Percentiles rank a stretch among this genome's conserved stretches.
Conservation (phyloP, 2,888 invertebrate genomes). For the Acrobasis suavella region DNA sequence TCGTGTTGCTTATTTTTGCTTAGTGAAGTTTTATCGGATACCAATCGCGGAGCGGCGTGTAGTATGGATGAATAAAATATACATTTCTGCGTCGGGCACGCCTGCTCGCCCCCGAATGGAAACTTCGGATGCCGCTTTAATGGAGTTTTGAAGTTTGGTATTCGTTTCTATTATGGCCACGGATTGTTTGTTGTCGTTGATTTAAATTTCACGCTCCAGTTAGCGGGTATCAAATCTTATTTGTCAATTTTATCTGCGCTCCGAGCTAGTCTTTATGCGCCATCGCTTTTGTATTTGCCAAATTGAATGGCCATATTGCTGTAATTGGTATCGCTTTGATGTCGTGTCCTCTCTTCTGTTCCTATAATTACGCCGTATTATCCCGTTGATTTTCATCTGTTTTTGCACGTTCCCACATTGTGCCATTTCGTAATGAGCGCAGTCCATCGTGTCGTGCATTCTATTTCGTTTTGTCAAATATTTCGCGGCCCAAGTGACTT, state of each 20-base stretch:
- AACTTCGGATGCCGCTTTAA: slow-evolving; percentile 71
- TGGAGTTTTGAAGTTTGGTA: slow-evolving; percentile 74
- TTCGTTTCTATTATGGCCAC: slow-evolving; percentile 72
- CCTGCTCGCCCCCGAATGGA: slow-evolving; percentile 65
- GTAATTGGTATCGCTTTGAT: slow-evolving; percentile 37
- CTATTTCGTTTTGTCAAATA: slow-evolving; percentile 65
- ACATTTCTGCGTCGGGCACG: slow-evolving; percentile 67
- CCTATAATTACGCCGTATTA: slow-evolving; percentile 7
- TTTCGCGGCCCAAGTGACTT: slow-evolving; percentile 66
- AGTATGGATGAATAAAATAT: slow-evolving; percentile 77
- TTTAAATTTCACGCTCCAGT: slow-evolving; percentile 72
- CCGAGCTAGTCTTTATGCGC: slow-evolving; percentile 40
- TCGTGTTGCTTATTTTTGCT: slow-evolving; percentile 77
- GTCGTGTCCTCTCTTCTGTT: slow-evolving; percentile 22
- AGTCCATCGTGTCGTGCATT: slow-evolving; percentile 59
- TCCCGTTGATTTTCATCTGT: slow-evolving; percentile 28
- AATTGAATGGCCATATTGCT: slow-evolving; percentile 39
- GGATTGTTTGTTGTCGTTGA: slow-evolving; percentile 73
- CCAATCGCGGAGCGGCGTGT: slow-evolving; percentile 70
- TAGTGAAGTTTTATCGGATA: slow-evolving; percentile 72
- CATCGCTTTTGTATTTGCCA: slow-evolving; percentile 43
- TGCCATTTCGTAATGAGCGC: slow-evolving; percentile 44
- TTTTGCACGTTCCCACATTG: slow-evolving; percentile 45
- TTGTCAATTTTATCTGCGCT: slow-evolving; percentile 57
- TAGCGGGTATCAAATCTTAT: slow-evolving; percentile 65